Conservation (phyloP, 2,113 vertebrate genomes). For the cattle (Bos taurus) region DNA sequence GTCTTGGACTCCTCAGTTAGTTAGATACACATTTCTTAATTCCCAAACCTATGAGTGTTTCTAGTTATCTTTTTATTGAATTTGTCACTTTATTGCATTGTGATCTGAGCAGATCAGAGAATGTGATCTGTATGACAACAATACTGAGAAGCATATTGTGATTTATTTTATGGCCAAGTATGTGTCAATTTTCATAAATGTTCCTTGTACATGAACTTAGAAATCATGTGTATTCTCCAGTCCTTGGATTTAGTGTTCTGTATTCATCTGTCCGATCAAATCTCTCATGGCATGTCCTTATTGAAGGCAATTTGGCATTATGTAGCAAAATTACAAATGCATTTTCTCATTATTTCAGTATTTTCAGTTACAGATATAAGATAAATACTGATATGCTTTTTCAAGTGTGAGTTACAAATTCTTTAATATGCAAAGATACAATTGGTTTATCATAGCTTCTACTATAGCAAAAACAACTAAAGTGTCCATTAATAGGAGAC, state of each 20-base stretch:
- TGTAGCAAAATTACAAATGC: not conserved
- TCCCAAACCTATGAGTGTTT: not conserved
- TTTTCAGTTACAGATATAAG: not conserved
- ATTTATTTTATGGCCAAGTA: not conserved
- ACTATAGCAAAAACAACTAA: not conserved
- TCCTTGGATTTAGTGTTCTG: not conserved
- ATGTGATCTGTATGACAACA: not conserved
- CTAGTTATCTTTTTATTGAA: not conserved
- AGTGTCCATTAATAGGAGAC: not conserved
- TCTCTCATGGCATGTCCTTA: not conserved
- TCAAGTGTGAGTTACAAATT: not conserved
- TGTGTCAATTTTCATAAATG: constrained; percentile 10
- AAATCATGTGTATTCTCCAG: not conserved
- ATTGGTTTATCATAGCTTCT: not conserved
- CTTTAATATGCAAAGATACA: not conserved
- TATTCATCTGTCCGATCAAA: not conserved
- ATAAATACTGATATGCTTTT: not conserved
- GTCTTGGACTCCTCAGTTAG: not conserved
- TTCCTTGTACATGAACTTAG: not conserved
- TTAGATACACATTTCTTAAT: not conserved
- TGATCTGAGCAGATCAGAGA: not conserved
- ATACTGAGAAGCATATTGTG: not conserved
- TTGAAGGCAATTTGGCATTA: not conserved
- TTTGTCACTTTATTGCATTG: not conserved
- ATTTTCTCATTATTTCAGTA: not conserved